Conservation (phyloP, 2,888 invertebrate species). For the Teleiodes luculella region DNA sequence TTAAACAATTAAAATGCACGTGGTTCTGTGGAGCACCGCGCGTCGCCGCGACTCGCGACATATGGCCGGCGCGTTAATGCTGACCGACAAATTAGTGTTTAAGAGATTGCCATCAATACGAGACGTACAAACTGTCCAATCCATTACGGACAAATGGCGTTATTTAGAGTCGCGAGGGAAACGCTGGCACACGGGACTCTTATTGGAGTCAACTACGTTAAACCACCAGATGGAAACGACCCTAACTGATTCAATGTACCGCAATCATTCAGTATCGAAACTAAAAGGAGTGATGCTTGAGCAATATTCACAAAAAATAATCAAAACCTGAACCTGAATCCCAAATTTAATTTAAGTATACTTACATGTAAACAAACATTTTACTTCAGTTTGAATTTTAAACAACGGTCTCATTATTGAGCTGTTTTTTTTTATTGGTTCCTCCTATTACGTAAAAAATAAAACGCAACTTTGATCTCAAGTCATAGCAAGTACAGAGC, state of each 20-base stretch:
- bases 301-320: too few species aligned
- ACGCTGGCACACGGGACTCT: conserved; percentile 10
- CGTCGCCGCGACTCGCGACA: conserved; percentile 47
- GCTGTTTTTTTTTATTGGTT: too few species aligned
- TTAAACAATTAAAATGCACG: conserved; percentile 56
- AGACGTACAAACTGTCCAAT: conserved; percentile 55
- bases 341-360: too few species aligned
- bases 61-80: conserved; percentile 51
- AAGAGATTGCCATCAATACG: conserved; percentile 69
- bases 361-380: too few species aligned
- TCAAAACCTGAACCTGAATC: too few species aligned
- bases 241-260: background rate
- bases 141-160: conserved; percentile 72
- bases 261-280: background rate
- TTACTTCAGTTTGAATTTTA: too few species aligned
- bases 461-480: background rate
- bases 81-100: conserved; percentile 62
- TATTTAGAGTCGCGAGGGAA: conserved; percentile 41
- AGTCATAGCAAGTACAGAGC: background rate
- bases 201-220: conserved; percentile 6
- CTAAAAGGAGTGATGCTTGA: too few species aligned
- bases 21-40: conserved; percentile 19
- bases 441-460: too few species aligned
- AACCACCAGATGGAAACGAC: background rate
- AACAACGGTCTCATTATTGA: too few species aligned